Conservation (phyloP, 2,797 vertebrate species). For the Synaphobranchus kaupii region DNA sequence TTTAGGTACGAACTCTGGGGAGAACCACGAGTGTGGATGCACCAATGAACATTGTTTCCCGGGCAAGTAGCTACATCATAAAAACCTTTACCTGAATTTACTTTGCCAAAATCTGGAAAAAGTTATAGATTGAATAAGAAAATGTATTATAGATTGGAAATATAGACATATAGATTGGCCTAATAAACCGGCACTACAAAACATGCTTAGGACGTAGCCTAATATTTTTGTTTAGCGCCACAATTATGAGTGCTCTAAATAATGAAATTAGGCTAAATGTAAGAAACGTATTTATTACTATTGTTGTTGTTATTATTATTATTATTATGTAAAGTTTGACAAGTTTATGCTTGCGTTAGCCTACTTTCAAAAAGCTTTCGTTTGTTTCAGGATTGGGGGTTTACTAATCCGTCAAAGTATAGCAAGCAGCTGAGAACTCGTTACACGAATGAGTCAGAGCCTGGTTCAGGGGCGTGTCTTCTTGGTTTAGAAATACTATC, state of each 20-base stretch:
- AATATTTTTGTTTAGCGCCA: background rate
- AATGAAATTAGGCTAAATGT: background rate
- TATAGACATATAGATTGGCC: background rate
- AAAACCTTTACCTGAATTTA: background rate
- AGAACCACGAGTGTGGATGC: background rate
- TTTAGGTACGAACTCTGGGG: background rate
- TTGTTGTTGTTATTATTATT: background rate
- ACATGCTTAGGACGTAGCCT: background rate
- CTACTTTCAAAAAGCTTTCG: conserved; percentile 18
- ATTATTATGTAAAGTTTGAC: background rate
- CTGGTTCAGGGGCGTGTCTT: conserved; percentile 46
- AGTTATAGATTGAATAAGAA: too few relatives aligned
- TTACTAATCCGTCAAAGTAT: conserved; percentile 17
- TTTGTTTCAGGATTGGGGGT: conserved; percentile 20
- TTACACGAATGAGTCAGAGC: conserved; percentile 55
- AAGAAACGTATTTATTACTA: background rate
- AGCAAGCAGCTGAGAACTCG: conserved; percentile 39
- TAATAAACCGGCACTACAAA: background rate
- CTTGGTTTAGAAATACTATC: conserved; percentile 58
- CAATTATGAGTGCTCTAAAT: background rate
- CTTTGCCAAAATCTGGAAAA: background rate
- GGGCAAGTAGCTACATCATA: background rate
- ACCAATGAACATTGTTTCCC: conserved; percentile 4
- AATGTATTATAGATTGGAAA: background rate
- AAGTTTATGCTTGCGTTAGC: conserved; percentile 15